Evolutionary conservation across 2,113 vertebrate species (phyloP).

Genomic region (Otus sunia): DNA sequence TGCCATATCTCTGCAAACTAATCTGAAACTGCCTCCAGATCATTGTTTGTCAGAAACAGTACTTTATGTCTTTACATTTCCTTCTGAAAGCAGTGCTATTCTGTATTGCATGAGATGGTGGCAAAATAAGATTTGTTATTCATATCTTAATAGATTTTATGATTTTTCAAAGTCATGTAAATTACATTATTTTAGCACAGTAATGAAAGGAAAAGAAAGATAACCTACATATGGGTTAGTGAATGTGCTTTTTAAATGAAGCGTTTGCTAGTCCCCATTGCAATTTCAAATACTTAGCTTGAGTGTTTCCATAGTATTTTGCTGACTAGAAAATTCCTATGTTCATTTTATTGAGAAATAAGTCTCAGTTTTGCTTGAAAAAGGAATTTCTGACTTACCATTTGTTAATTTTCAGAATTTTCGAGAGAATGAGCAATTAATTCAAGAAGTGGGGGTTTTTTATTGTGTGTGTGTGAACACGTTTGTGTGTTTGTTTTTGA

Average conservation of each 20-base stretch:
- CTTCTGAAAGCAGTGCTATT: background rate
- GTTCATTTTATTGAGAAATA: background rate
- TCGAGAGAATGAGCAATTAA: background rate
- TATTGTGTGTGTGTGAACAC: accelerated
- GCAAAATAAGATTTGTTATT: background rate
- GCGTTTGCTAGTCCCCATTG: background rate
- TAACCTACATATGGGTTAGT: background rate
- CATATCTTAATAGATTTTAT: background rate
- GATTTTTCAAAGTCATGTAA: background rate
- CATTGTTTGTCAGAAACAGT: background rate
- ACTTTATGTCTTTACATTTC: background rate
- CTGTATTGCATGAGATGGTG: background rate
- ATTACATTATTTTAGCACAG: background rate
- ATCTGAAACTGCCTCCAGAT: background rate
- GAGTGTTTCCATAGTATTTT: background rate
- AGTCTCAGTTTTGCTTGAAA: background rate
- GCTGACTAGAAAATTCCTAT: background rate
- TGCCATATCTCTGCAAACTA: background rate
- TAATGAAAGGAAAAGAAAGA: background rate
- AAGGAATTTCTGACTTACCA: background rate
- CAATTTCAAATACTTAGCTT: background rate
- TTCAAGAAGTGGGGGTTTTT: background rate
- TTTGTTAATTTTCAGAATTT: background rate
- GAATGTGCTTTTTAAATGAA: background rate
- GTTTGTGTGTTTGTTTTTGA: background rate